Conservation (phyloP, 2,888 invertebrate genomes). For the Nebria salina region DNA sequence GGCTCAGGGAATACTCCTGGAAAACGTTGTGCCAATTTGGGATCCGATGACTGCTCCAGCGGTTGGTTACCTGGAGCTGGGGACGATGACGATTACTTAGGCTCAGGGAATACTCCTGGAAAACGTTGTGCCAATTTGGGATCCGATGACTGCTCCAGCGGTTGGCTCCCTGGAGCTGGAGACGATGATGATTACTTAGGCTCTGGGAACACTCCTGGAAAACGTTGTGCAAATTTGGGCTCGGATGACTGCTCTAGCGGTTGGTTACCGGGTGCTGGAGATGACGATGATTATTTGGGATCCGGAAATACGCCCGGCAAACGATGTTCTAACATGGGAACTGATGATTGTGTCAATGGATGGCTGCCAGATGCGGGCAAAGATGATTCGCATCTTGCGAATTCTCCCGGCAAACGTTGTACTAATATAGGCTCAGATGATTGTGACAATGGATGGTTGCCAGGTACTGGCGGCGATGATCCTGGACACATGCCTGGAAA, state of each 20-base stretch:
- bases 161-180: conserved; percentile 20
- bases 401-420: conserved; percentile 19
- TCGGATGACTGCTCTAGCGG: conserved; percentile 32
- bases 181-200: conserved; percentile 23
- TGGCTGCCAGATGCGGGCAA: conserved; percentile 15
- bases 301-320: conserved; percentile 26
- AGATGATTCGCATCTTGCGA: conserved; percentile 9
- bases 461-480: background rate
- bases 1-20: conserved; percentile 15
- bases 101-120: conserved; percentile 25
- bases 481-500: background rate
- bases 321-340: conserved; percentile 6
- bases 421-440: background rate
- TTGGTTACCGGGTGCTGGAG: conserved; percentile 25
- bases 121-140: conserved; percentile 34
- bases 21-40: conserved; percentile 16
- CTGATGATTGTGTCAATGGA: conserved; percentile 17
- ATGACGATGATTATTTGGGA: conserved; percentile 26
- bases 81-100: conserved; percentile 8
- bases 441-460: background rate
- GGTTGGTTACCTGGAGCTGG: conserved; percentile 17
- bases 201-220: conserved; percentile 22
- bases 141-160: conserved; percentile 24
- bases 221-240: conserved; percentile 29
- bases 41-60: conserved; percentile 18